These are phyloP conservation scores for Phyllostomus discolor DNA, from an alignment of 2,113 vertebrate genomes.

Conservation along the genomic window DNA sequence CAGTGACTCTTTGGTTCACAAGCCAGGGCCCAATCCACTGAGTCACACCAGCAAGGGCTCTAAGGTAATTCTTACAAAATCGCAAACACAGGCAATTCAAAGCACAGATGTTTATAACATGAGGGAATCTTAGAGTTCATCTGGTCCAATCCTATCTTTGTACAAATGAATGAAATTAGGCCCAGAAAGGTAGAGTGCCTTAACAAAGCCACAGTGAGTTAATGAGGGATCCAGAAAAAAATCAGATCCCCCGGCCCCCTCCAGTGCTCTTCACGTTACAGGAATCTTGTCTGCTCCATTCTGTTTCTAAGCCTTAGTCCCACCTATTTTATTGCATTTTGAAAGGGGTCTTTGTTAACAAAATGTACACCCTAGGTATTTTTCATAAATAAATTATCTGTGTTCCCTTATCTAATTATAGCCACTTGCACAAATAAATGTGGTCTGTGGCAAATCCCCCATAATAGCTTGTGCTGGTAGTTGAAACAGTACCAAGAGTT, in stretches of 20 bases:
- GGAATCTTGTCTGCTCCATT: neutral
- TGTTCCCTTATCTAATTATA: neutral
- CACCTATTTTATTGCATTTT: neutral
- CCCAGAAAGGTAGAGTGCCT: neutral
- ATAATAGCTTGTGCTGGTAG: neutral
- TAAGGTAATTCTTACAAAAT: neutral
- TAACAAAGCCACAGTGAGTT: neutral
- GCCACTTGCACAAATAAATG: neutral
- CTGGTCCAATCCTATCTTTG: neutral
- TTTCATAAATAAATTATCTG: constrained; percentile 1
- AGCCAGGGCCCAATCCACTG: no score
- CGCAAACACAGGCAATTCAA: neutral
- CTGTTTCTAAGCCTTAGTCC: neutral
- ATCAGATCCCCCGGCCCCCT: neutral
- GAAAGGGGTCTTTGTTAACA: neutral
- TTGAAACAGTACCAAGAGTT: constrained; percentile 34
- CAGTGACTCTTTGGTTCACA: no score
- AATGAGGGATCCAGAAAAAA: neutral
- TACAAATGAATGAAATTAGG: neutral
- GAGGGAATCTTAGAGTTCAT: neutral
- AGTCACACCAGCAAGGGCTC: no score
- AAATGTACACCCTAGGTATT: neutral
- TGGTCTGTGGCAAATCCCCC: neutral
- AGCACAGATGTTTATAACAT: neutral
- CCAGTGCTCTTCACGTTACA: neutral